These are phyloP conservation scores for Calameuta filiformis DNA, from an alignment of 2,888 invertebrate genomes.

Conservation along the genomic window DNA sequence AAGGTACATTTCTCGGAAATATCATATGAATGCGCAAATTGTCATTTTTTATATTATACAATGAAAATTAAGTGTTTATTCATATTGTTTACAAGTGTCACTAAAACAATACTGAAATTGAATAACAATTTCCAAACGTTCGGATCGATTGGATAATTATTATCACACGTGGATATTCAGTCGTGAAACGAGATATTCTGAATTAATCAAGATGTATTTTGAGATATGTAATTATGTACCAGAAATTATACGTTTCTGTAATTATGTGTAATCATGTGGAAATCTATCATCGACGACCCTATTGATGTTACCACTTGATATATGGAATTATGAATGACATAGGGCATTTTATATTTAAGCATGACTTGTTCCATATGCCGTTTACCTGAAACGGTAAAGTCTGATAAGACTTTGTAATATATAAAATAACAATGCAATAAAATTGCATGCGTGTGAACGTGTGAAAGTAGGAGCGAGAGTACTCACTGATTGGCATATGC, in stretches of 20 bases:
- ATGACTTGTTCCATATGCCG: slow-evolving; percentile 1
- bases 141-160: not conserved
- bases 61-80: not conserved
- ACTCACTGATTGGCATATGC: not conserved
- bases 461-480: not conserved
- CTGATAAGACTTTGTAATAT: slow-evolving; percentile 11
- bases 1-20: not conserved
- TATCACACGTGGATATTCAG: not conserved
- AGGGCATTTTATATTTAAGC: slow-evolving; percentile 7
- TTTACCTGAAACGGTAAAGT: slow-evolving; percentile 15
- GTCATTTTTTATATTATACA: not conserved
- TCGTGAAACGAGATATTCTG: not conserved
- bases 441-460: slow-evolving; percentile 21
- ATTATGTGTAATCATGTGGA: not conserved
- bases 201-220: not conserved
- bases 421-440: slow-evolving; percentile 28
- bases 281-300: not conserved
- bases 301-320: not conserved
- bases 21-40: not conserved
- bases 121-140: not conserved
- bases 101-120: not conserved
- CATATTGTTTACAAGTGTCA: not conserved
- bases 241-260: not conserved
- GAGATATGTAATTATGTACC: not conserved
- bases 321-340: not conserved